These are phyloP conservation scores for Odontamblyopus lacepedii DNA, from an alignment of 2,797 vertebrate species.

Conservation along the genomic window DNA sequence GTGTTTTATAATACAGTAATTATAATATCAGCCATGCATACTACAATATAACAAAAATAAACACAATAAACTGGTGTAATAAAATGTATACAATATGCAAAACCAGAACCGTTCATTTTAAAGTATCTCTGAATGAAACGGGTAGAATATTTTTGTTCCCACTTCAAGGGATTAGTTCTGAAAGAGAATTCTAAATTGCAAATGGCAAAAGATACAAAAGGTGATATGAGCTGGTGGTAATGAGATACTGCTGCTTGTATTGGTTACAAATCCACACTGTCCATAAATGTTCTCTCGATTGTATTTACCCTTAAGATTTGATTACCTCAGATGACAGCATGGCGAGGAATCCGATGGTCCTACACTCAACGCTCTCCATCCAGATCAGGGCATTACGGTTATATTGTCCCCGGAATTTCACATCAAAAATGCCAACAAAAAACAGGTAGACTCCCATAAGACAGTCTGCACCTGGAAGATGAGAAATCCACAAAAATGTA, in stretches of 20 bases:
- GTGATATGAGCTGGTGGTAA: no score
- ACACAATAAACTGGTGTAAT: no score
- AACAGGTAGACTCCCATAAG: slow-evolving; percentile 85
- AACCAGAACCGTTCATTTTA: no score
- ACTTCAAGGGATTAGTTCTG: no score
- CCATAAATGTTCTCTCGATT: background rate
- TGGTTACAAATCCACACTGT: background rate
- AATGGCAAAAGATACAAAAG: no score
- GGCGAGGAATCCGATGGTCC: slow-evolving; percentile 79
- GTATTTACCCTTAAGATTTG: background rate
- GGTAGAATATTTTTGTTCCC: background rate
- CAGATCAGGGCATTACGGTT: slow-evolving; percentile 82
- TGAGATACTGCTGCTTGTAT: background rate
- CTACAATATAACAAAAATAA: no score
- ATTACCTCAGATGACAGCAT: slow-evolving; percentile 83
- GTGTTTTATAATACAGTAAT: no score
- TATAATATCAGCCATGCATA: no score
- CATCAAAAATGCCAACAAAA: slow-evolving; percentile 80
- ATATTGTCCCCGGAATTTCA: slow-evolving; percentile 82
- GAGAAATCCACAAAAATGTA: slow-evolving; percentile 5
- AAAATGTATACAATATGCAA: no score
- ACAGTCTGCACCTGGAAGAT: slow-evolving; percentile 79
- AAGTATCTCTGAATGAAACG: background rate
- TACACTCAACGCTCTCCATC: slow-evolving; percentile 82
- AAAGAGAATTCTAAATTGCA: no score